These are phyloP conservation scores for Enteromius paludinosus DNA, from an alignment of 2,797 vertebrate species.

Conservation along the genomic window DNA sequence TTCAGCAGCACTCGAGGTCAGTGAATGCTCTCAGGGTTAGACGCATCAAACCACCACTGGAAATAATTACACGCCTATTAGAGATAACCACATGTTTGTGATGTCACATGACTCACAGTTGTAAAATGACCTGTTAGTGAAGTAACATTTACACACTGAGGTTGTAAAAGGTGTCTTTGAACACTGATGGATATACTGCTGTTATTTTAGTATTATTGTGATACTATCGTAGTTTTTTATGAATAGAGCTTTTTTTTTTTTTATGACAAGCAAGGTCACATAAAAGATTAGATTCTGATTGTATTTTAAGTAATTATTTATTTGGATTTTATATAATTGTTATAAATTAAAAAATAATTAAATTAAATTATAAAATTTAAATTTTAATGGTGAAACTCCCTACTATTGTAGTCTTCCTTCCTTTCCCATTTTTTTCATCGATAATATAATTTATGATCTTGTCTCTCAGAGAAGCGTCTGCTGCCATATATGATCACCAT, in stretches of 20 bases:
- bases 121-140: background rate
- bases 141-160: background rate
- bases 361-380: background rate
- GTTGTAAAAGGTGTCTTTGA: background rate
- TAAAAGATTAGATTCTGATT: background rate
- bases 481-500: constrained; percentile 88
- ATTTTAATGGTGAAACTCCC: background rate
- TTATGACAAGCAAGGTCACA: background rate
- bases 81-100: constrained; percentile 10
- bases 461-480: constrained; percentile 78
- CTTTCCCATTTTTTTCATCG: background rate
- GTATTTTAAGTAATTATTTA: background rate
- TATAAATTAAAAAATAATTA: background rate
- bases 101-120: background rate
- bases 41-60: background rate
- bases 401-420: background rate
- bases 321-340: background rate
- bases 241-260: background rate
- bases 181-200: background rate
- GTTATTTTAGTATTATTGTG: background rate
- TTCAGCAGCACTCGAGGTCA: constrained; percentile 1
- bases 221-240: background rate
- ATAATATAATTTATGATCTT: background rate
- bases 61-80: constrained; percentile 10
- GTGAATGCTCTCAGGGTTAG: background rate